Percentiles rank a stretch among this genome's conserved stretches.
phyloP scores from a whole-genome alignment of 1,140 invertebrate genomes.

The Drosophila sulfurigaster region DNA sequence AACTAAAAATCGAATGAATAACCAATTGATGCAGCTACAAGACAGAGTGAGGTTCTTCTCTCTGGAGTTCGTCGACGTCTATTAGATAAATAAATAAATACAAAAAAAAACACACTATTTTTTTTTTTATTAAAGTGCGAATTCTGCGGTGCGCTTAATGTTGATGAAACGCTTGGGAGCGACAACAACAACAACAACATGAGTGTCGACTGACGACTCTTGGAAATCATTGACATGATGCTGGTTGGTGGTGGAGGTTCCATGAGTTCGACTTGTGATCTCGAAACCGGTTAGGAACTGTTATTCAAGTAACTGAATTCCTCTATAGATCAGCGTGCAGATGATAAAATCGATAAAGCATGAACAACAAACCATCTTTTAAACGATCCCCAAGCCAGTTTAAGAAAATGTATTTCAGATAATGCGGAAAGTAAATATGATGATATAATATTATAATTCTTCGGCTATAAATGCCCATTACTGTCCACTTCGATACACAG shows the following conservation, averaged over 20 bases:
- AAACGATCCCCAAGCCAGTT: constrained; percentile 30
- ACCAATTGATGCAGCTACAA: constrained; percentile 41
- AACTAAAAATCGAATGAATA: constrained; percentile 41
- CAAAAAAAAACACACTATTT: neutral
- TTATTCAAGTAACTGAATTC: constrained; percentile 17
- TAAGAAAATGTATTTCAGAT: constrained; percentile 17
- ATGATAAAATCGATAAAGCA: constrained; percentile 35
- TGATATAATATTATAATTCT: constrained; percentile 34
- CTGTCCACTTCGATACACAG: neutral
- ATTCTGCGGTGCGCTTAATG: constrained; percentile 69
- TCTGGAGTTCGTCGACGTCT: constrained; percentile 54
- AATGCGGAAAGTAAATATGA: constrained; percentile 18
- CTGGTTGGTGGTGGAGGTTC: constrained; percentile 12
- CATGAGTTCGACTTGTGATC: constrained; percentile 25
- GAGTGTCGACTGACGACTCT: constrained; percentile 5
- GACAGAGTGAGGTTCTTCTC: neutral
- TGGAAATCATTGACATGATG: constrained; percentile 28
- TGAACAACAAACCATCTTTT: constrained; percentile 31
- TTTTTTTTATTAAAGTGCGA: constrained; percentile 76
- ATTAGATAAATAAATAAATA: constrained; percentile 79
- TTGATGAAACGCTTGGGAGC: constrained; percentile 48
- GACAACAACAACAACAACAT: constrained; percentile 9
- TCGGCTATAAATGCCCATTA: constrained; percentile 18
- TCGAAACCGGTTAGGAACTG: constrained; percentile 32
- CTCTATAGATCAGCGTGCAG: constrained; percentile 23